These are phyloP conservation scores for Prietella phreatophila DNA, from an alignment of 2,113 vertebrate genomes.

Conservation along the genomic window DNA sequence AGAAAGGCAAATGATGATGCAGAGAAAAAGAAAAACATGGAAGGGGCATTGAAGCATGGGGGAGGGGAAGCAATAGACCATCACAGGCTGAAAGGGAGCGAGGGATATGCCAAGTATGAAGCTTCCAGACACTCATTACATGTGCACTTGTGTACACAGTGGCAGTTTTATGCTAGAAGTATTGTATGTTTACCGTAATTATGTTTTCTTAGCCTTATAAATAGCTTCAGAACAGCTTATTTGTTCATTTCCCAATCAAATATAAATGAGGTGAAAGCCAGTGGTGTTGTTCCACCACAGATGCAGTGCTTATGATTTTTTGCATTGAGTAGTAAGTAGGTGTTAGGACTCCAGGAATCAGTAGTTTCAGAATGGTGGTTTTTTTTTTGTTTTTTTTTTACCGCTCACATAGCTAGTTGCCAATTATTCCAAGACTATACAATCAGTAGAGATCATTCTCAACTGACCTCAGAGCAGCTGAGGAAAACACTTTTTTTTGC, in stretches of 20 bases:
- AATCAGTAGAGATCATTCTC: background rate
- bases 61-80: background rate
- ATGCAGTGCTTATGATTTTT: background rate
- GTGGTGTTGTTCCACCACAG: background rate
- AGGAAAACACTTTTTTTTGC: background rate
- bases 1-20: slow-evolving; percentile 14
- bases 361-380: background rate
- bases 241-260: background rate
- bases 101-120: background rate
- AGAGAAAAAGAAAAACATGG: background rate
- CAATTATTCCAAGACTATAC: background rate
- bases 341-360: background rate
- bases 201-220: background rate
- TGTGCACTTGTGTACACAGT: background rate
- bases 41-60: background rate
- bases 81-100: background rate
- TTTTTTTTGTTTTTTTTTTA: background rate
- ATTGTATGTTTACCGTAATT: slow-evolving; percentile 1
- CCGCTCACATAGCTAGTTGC: background rate
- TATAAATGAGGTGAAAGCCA: background rate
- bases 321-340: background rate
- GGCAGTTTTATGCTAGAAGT: background rate
- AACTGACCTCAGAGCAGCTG: background rate
- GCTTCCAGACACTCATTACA: background rate
- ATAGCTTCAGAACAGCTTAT: background rate